These are phyloP conservation scores for Tinea pellionella DNA, from an alignment of 2,888 invertebrate genomes.

Conservation along the genomic window DNA sequence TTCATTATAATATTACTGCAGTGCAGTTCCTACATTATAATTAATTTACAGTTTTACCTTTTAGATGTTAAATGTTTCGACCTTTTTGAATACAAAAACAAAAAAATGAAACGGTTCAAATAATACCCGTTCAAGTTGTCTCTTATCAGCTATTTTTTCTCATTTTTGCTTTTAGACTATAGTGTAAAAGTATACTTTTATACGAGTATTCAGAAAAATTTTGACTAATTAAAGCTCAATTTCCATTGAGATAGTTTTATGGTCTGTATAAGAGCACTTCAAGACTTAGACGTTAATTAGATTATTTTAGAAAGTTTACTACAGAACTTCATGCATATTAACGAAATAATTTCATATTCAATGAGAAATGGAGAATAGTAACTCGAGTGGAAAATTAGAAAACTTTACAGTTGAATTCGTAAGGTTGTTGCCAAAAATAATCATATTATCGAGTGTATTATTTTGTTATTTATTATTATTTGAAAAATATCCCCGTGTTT, in stretches of 20 bases:
- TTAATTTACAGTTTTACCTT: not conserved
- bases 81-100: not conserved
- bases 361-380: not conserved
- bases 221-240: not conserved
- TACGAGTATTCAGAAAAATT: too few species aligned
- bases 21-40: not conserved
- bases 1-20: not conserved
- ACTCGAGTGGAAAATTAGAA: not conserved
- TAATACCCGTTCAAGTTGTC: too few species aligned
- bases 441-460: too few species aligned
- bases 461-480: too few species aligned
- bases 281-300: not conserved
- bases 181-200: too few species aligned
- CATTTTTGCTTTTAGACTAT: too few species aligned
- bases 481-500: too few species aligned
- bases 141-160: too few species aligned
- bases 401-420: not conserved
- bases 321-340: not conserved
- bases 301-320: not conserved
- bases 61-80: not conserved
- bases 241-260: not conserved
- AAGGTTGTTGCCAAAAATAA: not conserved
- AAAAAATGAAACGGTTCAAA: not conserved
- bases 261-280: not conserved
- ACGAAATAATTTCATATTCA: not conserved